Conservation (phyloP, 2,888 invertebrate species). For the Cremastobaeus sp. region DNA sequence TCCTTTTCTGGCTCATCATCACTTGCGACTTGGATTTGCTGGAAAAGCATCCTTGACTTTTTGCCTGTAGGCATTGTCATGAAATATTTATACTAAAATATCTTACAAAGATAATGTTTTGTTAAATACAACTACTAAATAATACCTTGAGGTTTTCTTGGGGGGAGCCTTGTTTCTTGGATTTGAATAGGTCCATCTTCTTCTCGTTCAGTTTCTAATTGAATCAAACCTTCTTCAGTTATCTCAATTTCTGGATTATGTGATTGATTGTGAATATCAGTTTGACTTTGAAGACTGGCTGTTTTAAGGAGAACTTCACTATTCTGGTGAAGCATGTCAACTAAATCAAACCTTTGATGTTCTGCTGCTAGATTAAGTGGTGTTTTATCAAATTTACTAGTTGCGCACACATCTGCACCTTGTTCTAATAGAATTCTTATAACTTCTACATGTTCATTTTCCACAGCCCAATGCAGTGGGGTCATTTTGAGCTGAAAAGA, state of each 20-base stretch:
- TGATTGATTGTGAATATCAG: conserved; percentile 58
- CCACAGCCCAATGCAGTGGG: conserved; percentile 96
- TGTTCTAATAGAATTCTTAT: conserved; percentile 85
- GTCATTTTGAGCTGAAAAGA: conserved; percentile 87
- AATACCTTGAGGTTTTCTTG: conserved; percentile 68
- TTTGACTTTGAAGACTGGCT: conserved; percentile 13
- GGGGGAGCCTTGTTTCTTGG: conserved; percentile 67
- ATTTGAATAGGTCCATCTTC: conserved; percentile 62
- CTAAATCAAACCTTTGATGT: conserved; percentile 82
- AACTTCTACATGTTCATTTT: conserved; percentile 86
- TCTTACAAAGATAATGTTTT: neutral
- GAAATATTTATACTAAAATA: neutral
- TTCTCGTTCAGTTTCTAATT: conserved; percentile 70
- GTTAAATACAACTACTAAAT: neutral
- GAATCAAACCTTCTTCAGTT: conserved; percentile 74
- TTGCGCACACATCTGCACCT: conserved; percentile 85
- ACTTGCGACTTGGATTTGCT: conserved; percentile 71
- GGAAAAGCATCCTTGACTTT: conserved; percentile 72
- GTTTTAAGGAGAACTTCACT: conserved; percentile 69
- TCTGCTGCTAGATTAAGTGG: conserved; percentile 84
- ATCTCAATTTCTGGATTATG: conserved; percentile 72
- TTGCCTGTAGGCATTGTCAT: conserved; percentile 65
- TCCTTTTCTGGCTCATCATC: conserved; percentile 71
- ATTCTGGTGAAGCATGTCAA: conserved; percentile 80
- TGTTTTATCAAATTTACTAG: conserved; percentile 87